These are phyloP conservation scores for cat (Felis catus) DNA, from an alignment of 2,113 vertebrate genomes.

Conservation along the genomic window DNA sequence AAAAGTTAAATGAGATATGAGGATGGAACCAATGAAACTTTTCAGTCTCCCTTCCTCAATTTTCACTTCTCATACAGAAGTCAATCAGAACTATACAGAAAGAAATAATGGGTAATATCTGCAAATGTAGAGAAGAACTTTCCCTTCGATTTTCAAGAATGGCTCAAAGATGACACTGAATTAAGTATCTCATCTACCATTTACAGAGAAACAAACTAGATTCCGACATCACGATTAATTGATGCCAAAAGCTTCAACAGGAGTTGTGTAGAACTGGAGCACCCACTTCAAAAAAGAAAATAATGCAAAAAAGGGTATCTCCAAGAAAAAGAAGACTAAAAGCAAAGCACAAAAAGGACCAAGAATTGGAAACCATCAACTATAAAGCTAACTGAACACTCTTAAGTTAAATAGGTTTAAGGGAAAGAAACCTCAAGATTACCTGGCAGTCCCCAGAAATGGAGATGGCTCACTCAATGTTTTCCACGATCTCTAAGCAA, in stretches of 20 bases:
- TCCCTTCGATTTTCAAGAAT: constrained; percentile 44
- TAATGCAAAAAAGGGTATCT: neutral
- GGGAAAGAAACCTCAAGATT: neutral
- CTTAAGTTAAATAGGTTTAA: neutral
- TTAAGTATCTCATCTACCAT: constrained; percentile 5
- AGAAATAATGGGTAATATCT: constrained; percentile 5
- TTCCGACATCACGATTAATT: constrained; percentile 6
- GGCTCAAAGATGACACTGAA: neutral
- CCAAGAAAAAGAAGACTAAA: neutral
- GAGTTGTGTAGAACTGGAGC: neutral
- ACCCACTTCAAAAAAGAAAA: constrained; percentile 2
- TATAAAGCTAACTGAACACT: neutral
- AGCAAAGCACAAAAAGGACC: neutral
- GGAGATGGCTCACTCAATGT: neutral
- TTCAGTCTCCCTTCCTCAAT: constrained; percentile 13
- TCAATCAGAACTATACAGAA: constrained; percentile 40
- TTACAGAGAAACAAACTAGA: constrained; percentile 46
- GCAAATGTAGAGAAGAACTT: constrained; percentile 31
- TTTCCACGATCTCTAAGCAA: neutral
- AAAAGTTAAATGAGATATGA: constrained; percentile 60
- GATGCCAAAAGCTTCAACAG: neutral
- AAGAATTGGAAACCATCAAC: constrained; percentile 31
- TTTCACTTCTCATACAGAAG: neutral
- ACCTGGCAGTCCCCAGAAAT: neutral
- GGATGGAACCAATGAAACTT: constrained; percentile 22